These are phyloP conservation scores for Heliconius aoede DNA, from an alignment of 2,888 invertebrate species.

Conservation along the genomic window DNA sequence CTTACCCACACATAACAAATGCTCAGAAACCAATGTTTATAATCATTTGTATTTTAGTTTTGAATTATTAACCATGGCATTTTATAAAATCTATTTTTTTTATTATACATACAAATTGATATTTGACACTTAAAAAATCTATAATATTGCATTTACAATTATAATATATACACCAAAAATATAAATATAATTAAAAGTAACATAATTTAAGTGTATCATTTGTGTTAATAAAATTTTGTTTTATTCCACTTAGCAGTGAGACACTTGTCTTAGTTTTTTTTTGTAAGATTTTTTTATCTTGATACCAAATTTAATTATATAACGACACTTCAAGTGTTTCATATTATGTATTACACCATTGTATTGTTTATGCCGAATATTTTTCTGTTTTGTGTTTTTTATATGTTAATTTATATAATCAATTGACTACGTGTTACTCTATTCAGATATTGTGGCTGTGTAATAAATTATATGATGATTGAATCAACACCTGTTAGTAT, in stretches of 20 bases:
- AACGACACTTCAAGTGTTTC: not conserved
- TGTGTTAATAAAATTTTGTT: not conserved
- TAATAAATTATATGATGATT: constrained; percentile 44
- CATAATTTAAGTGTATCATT: not conserved
- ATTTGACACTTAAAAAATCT: not conserved
- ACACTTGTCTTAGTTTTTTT: not conserved
- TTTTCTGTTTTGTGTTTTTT: constrained; percentile 6
- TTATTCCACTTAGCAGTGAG: not conserved
- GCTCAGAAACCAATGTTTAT: not conserved
- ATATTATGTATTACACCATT: not conserved
- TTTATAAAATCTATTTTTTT: too few species aligned
- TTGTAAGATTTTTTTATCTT: not conserved
- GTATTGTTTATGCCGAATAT: not conserved
- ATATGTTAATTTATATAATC: constrained; percentile 15
- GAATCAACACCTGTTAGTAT: constrained; percentile 36
- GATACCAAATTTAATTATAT: not conserved
- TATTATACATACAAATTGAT: not conserved
- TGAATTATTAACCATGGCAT: too few species aligned
- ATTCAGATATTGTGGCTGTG: constrained; percentile 47
- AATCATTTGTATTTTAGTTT: not conserved
- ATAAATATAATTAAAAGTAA: not conserved
- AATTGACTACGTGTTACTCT: constrained; percentile 35
- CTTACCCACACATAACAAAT: not conserved
- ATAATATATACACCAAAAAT: not conserved
- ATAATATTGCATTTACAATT: not conserved